Evolutionary conservation across 2,888 invertebrate species (phyloP), one percentile per base, ranked within the genome.

Genomic region (Lagria hirta): DNA sequence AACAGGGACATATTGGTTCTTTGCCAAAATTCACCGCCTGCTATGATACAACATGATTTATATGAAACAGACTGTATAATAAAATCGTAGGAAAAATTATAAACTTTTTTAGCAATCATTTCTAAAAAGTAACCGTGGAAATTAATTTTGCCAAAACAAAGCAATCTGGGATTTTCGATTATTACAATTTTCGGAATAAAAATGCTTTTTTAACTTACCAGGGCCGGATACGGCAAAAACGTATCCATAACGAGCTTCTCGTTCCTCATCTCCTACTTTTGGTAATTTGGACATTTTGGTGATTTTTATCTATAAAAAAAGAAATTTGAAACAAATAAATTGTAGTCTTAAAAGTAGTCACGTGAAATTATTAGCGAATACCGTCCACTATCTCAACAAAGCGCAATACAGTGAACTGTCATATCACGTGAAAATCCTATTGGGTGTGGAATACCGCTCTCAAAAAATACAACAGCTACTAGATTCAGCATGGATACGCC

Each of bases 191-290:
- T 29, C 7, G 15, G 15, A 43, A 40, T 13, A 24, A 27, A 14
- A 42, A 34, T 13, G 18, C 7, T 30, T 41, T 17, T n/a, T 18
- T 14, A 32, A 51, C 74, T 73, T 73, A 96, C 96, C 97, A 75
- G 98, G 98, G 59, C 99, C 99, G 41, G 98, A 99, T 12, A 99
- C 99, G 23, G 95, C 97, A 68, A 83, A 93, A 22, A 99, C 98
- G 73, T 88, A 96, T 57, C 99, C 99, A 72, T 89, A 96, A 65
- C 75, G 82, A 24, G 84, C 81, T 75, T 99, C 98, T 64, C 80
- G 83, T 54, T 93, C 93, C 64, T 87, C 91, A 74, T 90, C 85
- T 61, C 78, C 77, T 65, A 92, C 82, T 71, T 81, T 86, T 63
- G 80, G 80, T 70, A 90, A 73, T 55, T 73, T 75, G 63, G 81